Conservation (phyloP, 1,140 invertebrate species). For the Cotesia chilonis region DNA sequence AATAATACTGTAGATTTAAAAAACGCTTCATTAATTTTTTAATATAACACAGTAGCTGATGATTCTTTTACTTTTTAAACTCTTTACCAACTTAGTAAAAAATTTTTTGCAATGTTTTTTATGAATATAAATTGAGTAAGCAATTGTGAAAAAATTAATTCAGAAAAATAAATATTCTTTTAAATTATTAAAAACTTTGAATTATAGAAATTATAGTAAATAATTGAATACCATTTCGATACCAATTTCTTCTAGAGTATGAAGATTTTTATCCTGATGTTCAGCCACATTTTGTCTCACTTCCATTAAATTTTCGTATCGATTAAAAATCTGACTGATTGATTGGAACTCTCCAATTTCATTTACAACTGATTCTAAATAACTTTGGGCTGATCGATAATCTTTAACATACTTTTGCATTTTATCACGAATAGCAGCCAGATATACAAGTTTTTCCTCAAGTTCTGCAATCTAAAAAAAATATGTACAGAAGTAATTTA, state of each 20-base stretch:
- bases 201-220: conserved; percentile 17
- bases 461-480: conserved; percentile 49
- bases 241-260: conserved; percentile 49
- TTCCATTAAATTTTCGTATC: conserved; percentile 66
- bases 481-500: neutral
- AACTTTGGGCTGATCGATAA: conserved; percentile 69
- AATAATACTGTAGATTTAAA: too few relatives aligned
- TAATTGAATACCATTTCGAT: conserved; percentile 50
- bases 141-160: too few relatives aligned
- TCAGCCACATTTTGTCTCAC: conserved; percentile 50
- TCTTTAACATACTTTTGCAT: conserved; percentile 67
- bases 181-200: neutral
- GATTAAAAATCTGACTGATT: conserved; percentile 68
- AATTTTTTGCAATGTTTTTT: too few relatives aligned
- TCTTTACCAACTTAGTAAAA: too few relatives aligned
- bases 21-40: too few relatives aligned
- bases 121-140: too few relatives aligned
- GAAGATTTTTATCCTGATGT: conserved; percentile 52
- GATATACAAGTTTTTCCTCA: conserved; percentile 56
- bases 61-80: too few relatives aligned
- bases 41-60: too few relatives aligned
- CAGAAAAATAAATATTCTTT: too few relatives aligned
- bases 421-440: conserved; percentile 62
- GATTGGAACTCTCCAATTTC: conserved; percentile 67
- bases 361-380: conserved; percentile 66